Evolutionary conservation across 30 jellyfish, hydroid and myxozoan species (phyloP), one percentile per base, ranked within the genome.

Genomic region (Aurelia sp.): DNA sequence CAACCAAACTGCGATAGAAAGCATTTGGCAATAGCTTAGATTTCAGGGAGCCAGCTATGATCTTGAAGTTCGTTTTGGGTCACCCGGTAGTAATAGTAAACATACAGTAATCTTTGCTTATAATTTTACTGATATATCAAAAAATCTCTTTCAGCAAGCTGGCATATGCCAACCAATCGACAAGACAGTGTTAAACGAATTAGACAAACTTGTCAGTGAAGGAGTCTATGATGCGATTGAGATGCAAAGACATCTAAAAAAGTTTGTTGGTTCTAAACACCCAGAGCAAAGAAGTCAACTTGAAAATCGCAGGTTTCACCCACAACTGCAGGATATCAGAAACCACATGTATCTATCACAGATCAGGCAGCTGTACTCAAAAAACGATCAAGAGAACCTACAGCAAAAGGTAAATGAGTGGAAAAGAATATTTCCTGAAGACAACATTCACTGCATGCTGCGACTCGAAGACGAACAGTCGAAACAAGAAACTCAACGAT

Each of bases 121-220:
- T 41, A 41, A 3, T 35, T 41, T 41, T 41, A 41, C 52, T 41
- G 47, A 35, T 41, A 41, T 41, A 41, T 41, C 13, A 1, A 41
- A 41, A 41, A 41, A 41, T 41, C 52, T 41, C 19, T 76, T 76
- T 53, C 62, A 76, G 87, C 53, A 60, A 57, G 87, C 87, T 19
- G 77, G 87, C 76, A 57, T 60, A 51, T 30, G 69, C 33, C 87
- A 76, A 60, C 87, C 87, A 35, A 76, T 76, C 22, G 85, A 74
- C 71, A 53, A 18, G 30, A 21, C 40, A 13, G 52, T 74, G 41
- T 35, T 44, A 51, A 37, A 57, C 30, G 77, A 76, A 60, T 22
- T 76, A 19, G 35, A 41, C 57, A 57, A 60, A 33, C 62, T 76
- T 33, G 87, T 60, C 51, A 48, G 76, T n/a, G 76, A 76, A 31